Evolutionary conservation across 2,888 invertebrate species (phyloP), one percentile per base, ranked within the genome.

Genomic region (Campopleginae sp.): DNA sequence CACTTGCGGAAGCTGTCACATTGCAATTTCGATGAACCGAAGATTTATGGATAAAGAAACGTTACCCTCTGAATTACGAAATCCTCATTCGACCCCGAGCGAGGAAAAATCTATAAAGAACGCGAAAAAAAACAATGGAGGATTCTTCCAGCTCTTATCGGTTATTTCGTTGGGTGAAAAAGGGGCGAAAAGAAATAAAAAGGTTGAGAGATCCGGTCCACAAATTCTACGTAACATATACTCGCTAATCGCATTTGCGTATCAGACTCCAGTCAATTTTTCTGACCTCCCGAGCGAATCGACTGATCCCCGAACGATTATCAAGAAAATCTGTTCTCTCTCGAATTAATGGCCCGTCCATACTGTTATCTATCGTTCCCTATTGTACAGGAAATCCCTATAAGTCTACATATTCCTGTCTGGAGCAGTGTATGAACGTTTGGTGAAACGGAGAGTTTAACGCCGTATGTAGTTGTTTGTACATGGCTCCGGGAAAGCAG

Each of bases 251-350:
- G 92, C 90, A 87, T 92, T 91, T 89, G 88, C 91, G 91, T 90
- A 93, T 92, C 91, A 92, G 91, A 89, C 90, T 89, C 91, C 92
- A 92, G 89, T 93, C 92, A 92, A 93, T 93, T 93, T 93, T 93
- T 93, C 92, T 91, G 89, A 91, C 90, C 89, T 91, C 90, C 90
- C 92, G 89, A 88, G 88, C 90, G 90, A 89, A 88, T 87, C 89
- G 87, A 85, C 88, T 88, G 91, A 89, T 90, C 90, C 91, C 89
- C 90, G 85, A 85, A 71, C 87, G 87, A 87, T 88, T 87, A 88
- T 84, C 85, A 86, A 86, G 86, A 89, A 90, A 90, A 89, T 87
- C 85, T 82, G 82, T 86, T 83, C 81, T 44, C 74, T 70, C 77
- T 68, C 72, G 72, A 33, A 63, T 77, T 42, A 71, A 71, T 66